Percentiles rank a stretch among this genome's conserved stretches.
phyloP scores from a whole-genome alignment of 64 coral and sea anemone genomes.

The Orbicella faveolata region DNA sequence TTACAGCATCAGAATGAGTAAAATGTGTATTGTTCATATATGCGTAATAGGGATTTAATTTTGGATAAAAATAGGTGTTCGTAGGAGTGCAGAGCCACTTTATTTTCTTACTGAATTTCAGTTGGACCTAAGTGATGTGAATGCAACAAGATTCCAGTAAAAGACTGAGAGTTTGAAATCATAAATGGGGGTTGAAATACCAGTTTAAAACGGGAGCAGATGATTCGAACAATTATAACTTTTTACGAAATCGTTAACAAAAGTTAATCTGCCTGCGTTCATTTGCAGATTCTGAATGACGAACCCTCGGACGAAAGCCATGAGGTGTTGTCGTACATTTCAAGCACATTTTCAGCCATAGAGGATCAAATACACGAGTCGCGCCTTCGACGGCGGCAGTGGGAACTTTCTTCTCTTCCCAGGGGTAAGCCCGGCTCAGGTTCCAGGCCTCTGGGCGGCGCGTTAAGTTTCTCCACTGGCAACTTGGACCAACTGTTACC shows the following conservation, averaged over 20 bases:
- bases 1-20: too few relatives aligned
- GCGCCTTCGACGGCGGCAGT: slow-evolving; percentile 27
- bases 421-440: neutral
- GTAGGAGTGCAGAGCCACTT: too few relatives aligned
- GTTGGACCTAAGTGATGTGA: too few relatives aligned
- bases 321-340: slow-evolving; percentile 6
- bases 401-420: slow-evolving; percentile 24
- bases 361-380: slow-evolving; percentile 34
- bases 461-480: slow-evolving; percentile 23
- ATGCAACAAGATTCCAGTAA: too few relatives aligned
- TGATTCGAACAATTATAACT: neutral
- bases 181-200: neutral
- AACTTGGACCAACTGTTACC: neutral
- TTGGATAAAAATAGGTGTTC: too few relatives aligned
- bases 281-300: neutral
- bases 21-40: too few relatives aligned
- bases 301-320: slow-evolving; percentile 32
- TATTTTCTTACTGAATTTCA: too few relatives aligned
- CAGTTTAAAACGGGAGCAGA: neutral
- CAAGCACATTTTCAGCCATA: slow-evolving; percentile 27
- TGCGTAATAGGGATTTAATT: too few relatives aligned
- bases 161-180: neutral
- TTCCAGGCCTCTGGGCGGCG: slow-evolving; percentile 3
- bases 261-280: neutral
- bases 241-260: too few relatives aligned